Base-by-base conservation (phyloP, 2,797 vertebrate species). In the Alcedo quadribrachys region DNA sequence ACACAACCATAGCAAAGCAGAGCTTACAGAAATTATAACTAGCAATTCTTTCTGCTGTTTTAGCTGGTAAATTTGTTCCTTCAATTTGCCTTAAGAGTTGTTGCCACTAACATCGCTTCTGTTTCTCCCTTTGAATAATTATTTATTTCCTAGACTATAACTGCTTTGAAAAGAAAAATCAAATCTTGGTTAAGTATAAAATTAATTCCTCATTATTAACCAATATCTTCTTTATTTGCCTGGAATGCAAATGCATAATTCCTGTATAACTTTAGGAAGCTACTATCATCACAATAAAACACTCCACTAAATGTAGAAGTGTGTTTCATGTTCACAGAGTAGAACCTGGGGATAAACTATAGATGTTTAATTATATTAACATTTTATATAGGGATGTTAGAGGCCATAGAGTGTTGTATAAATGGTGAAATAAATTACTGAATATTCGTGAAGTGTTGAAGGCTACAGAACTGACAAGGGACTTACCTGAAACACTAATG, bases 361-460 rank as follows among this genome's bases (percentile, higher is more conserved):
- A 76, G n/a, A 43, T 42, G 6, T 76, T 89, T 91, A 48, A 67
- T 90, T 80, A 61, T 74, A 76, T 51, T 84, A 79, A 33, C 22
- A 18, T 89, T 88, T 87, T 76, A 65, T 54, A 76, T 40, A 43
- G 91, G 77, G 58, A 70, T 32, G 85, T 94, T 67, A 85, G 57
- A 85, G 67, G 57, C 74, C 37, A 48, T 89, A 84, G 81, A 75
- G 60, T 86, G 24, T 75, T 82, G 45, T 80, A 28, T 60, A 82
- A 88, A 82, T 91, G n/a, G 37, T 40, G 37, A 40, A 40, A 40
- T 40, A 40, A 40, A 40, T 85, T 32, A 2, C 58, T 74, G 66
- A 62, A n/a, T 93, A 48, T 90, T 90, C 95, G 84, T 78, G 53
- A 94, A 92, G 15, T 71, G 15, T 33, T 93, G 90, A 80, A 76